Evolutionary conservation across 2,113 vertebrate genomes (phyloP).

Genomic region (Mobula birostris): DNA sequence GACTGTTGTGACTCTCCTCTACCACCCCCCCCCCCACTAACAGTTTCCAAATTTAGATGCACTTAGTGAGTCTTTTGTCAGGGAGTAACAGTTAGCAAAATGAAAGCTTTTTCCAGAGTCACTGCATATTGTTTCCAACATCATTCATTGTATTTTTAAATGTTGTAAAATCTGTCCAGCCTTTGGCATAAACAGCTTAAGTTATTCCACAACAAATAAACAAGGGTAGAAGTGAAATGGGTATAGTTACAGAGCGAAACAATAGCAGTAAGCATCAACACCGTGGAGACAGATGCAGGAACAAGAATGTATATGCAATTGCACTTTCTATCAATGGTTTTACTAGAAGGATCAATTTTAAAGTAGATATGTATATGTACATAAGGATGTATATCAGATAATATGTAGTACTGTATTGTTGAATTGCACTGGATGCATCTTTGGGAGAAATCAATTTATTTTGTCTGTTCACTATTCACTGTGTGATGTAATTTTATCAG

Average conservation of each 20-base stretch:
- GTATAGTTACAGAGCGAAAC: not conserved
- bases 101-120: not conserved
- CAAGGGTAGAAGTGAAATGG: not conserved
- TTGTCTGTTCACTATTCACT: not conserved
- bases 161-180: not conserved
- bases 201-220: not conserved
- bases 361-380: not conserved
- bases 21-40: no score
- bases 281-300: not conserved
- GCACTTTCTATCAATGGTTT: conserved; percentile 22
- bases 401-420: not conserved
- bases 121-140: not conserved
- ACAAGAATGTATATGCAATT: not conserved
- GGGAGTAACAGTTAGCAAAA: not conserved
- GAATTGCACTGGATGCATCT: conserved; percentile 26
- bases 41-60: not conserved
- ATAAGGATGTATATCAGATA: not conserved
- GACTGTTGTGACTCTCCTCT: no score
- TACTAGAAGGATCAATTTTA: not conserved
- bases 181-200: not conserved
- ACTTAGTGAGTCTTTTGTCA: not conserved
- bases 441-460: conserved; percentile 3
- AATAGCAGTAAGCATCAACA: not conserved
- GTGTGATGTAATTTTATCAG: not conserved
- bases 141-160: not conserved